Evolutionary conservation across 1,140 invertebrate species (phyloP).

Genomic region (Drosophila lini): DNA sequence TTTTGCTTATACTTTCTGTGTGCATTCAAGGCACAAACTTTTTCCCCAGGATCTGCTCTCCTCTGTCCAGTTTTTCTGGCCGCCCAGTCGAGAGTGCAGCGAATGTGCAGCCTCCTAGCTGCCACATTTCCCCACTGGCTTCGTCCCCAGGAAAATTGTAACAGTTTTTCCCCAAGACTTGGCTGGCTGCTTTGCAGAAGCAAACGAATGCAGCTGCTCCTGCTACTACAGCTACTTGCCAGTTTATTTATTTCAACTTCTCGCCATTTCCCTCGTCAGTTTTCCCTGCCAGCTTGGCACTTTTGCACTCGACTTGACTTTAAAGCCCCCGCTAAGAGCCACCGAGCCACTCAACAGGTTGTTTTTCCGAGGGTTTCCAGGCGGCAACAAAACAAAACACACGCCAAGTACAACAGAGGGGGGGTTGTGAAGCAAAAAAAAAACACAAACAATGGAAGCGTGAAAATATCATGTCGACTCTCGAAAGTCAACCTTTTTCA

Average conservation of each 20-base stretch:
- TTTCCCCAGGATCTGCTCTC: conserved; percentile 18
- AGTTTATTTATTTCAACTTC: conserved; percentile 17
- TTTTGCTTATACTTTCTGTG: conserved; percentile 1
- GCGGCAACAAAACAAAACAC: conserved; percentile 24
- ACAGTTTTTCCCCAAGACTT: conserved; percentile 27
- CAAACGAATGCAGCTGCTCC: conserved; percentile 41
- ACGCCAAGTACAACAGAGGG: not conserved
- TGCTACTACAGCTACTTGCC: conserved; percentile 16
- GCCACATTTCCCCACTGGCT: conserved; percentile 18
- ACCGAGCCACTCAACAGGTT: conserved; percentile 60
- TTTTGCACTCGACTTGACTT: conserved; percentile 72
- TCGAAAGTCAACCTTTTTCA: conserved; percentile 70
- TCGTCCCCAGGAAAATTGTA: not conserved
- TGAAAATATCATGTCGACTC: conserved; percentile 80
- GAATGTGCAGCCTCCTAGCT: conserved; percentile 51
- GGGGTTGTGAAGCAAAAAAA: not conserved
- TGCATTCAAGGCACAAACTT: conserved; percentile 20
- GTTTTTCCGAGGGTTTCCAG: conserved; percentile 31
- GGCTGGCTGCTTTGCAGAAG: conserved; percentile 24
- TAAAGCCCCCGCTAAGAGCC: conserved; percentile 50
- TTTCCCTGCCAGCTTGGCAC: conserved; percentile 38
- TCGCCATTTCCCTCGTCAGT: conserved; percentile 7
- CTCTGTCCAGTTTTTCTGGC: conserved; percentile 53
- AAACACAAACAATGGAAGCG: conserved; percentile 73
- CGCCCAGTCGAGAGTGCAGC: conserved; percentile 72